Conservation (phyloP, 1,140 invertebrate species). For the Yoshiicerus persimilis region DNA sequence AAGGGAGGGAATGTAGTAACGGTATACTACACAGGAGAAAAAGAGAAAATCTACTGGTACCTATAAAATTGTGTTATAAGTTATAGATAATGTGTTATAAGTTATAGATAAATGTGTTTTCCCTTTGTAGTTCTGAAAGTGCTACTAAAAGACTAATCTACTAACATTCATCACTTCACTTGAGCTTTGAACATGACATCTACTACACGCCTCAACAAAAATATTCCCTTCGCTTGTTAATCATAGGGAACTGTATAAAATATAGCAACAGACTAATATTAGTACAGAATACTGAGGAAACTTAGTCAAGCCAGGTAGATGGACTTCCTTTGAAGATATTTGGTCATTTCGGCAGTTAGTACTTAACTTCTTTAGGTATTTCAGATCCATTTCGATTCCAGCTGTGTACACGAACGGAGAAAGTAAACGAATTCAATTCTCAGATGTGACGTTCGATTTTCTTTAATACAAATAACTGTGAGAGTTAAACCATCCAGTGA, state of each 20-base stretch:
- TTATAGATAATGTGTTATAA: neutral
- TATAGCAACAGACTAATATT: too few species aligned
- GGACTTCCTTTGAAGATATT: too few species aligned
- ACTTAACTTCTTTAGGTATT: too few species aligned
- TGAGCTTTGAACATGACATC: neutral
- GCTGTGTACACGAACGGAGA: neutral
- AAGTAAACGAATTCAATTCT: neutral
- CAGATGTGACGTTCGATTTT: neutral
- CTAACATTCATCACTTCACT: neutral
- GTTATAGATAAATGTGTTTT: neutral
- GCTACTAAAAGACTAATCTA: too few species aligned
- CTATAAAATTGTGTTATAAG: too few species aligned
- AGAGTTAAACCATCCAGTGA: neutral
- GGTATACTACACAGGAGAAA: neutral
- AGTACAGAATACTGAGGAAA: neutral
- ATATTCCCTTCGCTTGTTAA: neutral
- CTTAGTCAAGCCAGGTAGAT: neutral
- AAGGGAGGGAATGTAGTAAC: neutral
- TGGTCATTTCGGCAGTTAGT: too few species aligned
- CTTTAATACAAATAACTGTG: neutral
- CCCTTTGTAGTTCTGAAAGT: neutral
- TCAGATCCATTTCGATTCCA: neutral
- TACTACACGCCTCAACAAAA: neutral
- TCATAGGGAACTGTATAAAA: neutral
- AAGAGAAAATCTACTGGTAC: too few species aligned